These are phyloP conservation scores for Stictocephala bisonia DNA, from an alignment of 2,888 invertebrate species.

Conservation along the genomic window DNA sequence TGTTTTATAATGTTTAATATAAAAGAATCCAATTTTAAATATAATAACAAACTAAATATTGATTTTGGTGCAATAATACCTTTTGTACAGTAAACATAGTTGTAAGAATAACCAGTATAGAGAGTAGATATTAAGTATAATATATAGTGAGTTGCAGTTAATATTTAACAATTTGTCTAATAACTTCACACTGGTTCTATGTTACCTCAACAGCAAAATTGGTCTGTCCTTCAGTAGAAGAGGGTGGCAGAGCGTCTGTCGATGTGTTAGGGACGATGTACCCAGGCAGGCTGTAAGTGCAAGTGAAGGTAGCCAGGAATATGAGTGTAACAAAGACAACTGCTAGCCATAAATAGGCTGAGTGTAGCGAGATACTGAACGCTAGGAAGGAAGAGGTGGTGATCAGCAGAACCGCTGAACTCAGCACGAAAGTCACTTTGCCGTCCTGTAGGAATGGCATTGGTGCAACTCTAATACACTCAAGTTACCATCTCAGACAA, in stretches of 20 bases:
- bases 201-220: background rate
- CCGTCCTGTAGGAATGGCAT: conserved; percentile 20
- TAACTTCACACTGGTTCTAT: too few species aligned
- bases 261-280: background rate
- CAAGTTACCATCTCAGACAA: too few species aligned
- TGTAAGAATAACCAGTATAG: too few species aligned
- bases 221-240: background rate
- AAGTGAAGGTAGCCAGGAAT: conserved; percentile 33
- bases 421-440: conserved; percentile 3
- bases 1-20: too few species aligned
- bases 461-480: background rate
- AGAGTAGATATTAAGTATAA: too few species aligned
- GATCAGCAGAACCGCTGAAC: conserved; percentile 26
- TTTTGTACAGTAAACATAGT: too few species aligned
- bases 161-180: too few species aligned
- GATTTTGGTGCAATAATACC: too few species aligned
- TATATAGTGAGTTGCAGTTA: too few species aligned
- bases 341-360: conserved; percentile 17
- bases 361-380: conserved; percentile 29
- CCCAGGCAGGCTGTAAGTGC: conserved; percentile 20
- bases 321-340: conserved; percentile 16
- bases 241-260: background rate
- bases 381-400: conserved; percentile 27
- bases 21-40: too few species aligned
- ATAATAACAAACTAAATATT: too few species aligned